These are phyloP conservation scores for Lasioglossum villosulum DNA, from an alignment of 2,888 invertebrate species.

Conservation along the genomic window DNA sequence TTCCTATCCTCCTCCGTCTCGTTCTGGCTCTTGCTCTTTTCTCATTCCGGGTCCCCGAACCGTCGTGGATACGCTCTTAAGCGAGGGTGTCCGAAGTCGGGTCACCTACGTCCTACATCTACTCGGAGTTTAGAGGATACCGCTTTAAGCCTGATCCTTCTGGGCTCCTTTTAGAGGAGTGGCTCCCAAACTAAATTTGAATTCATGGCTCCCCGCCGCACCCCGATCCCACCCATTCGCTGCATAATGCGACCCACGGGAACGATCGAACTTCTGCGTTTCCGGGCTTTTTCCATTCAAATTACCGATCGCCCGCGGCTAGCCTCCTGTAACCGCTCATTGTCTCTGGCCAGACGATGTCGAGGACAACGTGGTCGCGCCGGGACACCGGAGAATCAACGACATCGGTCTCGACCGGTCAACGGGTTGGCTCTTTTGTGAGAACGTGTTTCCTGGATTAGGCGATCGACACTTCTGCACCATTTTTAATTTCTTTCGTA, in stretches of 20 bases:
- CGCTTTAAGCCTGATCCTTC: slow-evolving; percentile 57
- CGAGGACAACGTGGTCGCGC: neutral
- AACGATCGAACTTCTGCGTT: slow-evolving; percentile 34
- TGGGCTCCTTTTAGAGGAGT: slow-evolving; percentile 37
- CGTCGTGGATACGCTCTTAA: slow-evolving; percentile 61
- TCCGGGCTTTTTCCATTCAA: slow-evolving; percentile 30
- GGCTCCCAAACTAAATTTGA: slow-evolving; percentile 48
- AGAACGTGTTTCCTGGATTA: neutral
- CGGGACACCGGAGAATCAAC: neutral
- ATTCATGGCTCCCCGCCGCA: slow-evolving; percentile 33
- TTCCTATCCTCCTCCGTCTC: neutral
- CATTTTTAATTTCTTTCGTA: neutral
- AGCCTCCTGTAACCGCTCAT: slow-evolving; percentile 33
- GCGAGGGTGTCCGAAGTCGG: slow-evolving; percentile 61
- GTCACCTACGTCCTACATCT: slow-evolving; percentile 65
- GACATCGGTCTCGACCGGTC: neutral
- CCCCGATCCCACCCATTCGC: neutral
- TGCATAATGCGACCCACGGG: slow-evolving; percentile 35
- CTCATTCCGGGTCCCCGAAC: slow-evolving; percentile 20
- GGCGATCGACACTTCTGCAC: neutral
- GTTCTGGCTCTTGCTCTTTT: neutral
- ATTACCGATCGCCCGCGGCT: slow-evolving; percentile 33
- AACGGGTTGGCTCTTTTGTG: neutral
- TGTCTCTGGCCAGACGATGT: neutral
- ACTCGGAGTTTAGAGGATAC: slow-evolving; percentile 58